phyloP scores from a whole-genome alignment of 2,888 invertebrate species.

The Cheilosia vulpina region DNA sequence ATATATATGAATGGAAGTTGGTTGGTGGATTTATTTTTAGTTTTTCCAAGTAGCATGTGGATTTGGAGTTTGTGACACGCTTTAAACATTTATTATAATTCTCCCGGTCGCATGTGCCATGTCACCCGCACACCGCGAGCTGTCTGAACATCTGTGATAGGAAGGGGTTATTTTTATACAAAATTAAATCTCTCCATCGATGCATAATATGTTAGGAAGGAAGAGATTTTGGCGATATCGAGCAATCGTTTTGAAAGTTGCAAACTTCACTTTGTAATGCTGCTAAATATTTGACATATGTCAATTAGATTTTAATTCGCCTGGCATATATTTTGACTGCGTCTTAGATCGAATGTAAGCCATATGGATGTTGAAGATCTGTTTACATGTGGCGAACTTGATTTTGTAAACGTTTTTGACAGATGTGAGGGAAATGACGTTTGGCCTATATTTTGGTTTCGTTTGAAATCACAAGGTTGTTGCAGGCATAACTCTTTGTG shows the following conservation, averaged over 20 bases:
- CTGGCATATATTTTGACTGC: too few relatives aligned
- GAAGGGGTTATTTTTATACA: constrained; percentile 49
- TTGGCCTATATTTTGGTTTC: too few relatives aligned
- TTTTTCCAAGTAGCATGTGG: constrained; percentile 57
- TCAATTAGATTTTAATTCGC: too few relatives aligned
- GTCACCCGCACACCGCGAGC: constrained; percentile 42
- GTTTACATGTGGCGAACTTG: too few relatives aligned
- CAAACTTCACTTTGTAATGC: neutral
- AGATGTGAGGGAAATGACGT: too few relatives aligned
- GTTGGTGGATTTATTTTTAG: constrained; percentile 64
- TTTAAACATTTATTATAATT: constrained; percentile 73
- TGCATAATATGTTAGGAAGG: neutral
- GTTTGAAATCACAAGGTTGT: too few relatives aligned
- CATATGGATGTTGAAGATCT: too few relatives aligned
- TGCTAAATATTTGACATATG: too few relatives aligned
- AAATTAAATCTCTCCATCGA: neutral
- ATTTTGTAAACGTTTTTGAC: too few relatives aligned
- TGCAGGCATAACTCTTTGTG: too few relatives aligned
- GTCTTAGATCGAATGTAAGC: too few relatives aligned
- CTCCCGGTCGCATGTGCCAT: constrained; percentile 65
- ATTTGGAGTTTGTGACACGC: constrained; percentile 67
- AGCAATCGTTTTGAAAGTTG: neutral
- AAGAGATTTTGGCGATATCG: neutral
- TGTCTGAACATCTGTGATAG: constrained; percentile 60
- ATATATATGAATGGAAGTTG: constrained; percentile 8